phyloP scores from a whole-genome alignment of 2,113 vertebrate genomes.

The Sorex araneus region DNA sequence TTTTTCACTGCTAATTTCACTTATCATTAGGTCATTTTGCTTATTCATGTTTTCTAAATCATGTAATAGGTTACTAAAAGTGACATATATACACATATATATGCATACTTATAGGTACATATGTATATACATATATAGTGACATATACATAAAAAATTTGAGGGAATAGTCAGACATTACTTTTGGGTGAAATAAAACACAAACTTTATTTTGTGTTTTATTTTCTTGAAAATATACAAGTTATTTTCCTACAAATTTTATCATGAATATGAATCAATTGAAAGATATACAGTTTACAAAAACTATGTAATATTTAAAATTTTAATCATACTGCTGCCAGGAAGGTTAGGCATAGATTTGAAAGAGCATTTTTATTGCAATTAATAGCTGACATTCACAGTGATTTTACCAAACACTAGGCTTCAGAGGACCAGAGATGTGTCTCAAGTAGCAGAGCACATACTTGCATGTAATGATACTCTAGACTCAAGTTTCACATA shows the following conservation, averaged over 20 bases:
- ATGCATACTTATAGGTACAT: not conserved
- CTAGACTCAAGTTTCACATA: too few species aligned
- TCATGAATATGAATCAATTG: not conserved
- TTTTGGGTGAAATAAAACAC: conserved; percentile 18
- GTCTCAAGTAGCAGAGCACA: too few species aligned
- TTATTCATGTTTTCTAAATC: not conserved
- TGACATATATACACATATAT: not conserved
- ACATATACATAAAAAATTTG: not conserved
- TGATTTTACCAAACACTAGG: not conserved
- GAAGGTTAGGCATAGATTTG: not conserved
- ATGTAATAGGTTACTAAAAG: not conserved
- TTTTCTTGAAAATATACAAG: too few species aligned
- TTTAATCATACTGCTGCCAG: not conserved
- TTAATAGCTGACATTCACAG: not conserved
- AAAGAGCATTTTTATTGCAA: not conserved
- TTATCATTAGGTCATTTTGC: not conserved
- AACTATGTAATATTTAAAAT: conserved; percentile 1
- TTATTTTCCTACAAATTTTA: not conserved
- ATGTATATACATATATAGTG: not conserved
- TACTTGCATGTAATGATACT: too few species aligned
- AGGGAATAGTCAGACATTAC: conserved; percentile 23
- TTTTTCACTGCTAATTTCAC: not conserved
- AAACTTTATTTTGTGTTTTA: not conserved
- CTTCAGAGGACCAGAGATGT: not conserved
- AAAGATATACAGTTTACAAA: not conserved